Percentiles rank a stretch among this genome's conserved stretches.
Evolutionary conservation across 1,140 invertebrate species (phyloP).

Genomic region (Drosophila saltans): DNA sequence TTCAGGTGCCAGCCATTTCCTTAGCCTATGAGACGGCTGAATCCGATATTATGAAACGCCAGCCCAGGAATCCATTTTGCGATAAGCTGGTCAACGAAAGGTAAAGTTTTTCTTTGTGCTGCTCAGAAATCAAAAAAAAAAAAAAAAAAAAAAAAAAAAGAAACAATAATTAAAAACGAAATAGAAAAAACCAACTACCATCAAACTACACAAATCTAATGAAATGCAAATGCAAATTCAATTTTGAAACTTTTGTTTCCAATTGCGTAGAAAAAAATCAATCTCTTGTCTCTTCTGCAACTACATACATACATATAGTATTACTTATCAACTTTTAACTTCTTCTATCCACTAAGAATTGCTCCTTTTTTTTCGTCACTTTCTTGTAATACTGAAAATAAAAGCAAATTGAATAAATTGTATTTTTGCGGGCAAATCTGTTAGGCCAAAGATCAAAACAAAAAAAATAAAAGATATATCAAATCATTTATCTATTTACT

Average conservation of each 20-base stretch:
- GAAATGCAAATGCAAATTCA: slow-evolving; percentile 45
- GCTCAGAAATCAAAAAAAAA: slow-evolving; percentile 39
- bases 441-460: slow-evolving; percentile 57
- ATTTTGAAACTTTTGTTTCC: slow-evolving; percentile 34
- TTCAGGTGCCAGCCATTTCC: slow-evolving; percentile 99
- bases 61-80: slow-evolving; percentile 97
- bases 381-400: not conserved
- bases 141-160: slow-evolving; percentile 36
- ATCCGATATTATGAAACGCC: slow-evolving; percentile 99
- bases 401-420: slow-evolving; percentile 55
- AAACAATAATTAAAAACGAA: slow-evolving; percentile 10
- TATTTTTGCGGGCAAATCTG: slow-evolving; percentile 35
- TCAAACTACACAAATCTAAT: slow-evolving; percentile 44
- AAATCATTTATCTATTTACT: slow-evolving; percentile 67
- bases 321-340: slow-evolving; percentile 12
- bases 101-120: slow-evolving; percentile 86
- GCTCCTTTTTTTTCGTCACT: slow-evolving; percentile 43
- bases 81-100: slow-evolving; percentile 99
- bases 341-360: slow-evolving; percentile 36
- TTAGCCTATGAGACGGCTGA: slow-evolving; percentile 99
- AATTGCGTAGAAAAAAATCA: slow-evolving; percentile 2
- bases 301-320: not conserved
- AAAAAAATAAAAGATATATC: slow-evolving; percentile 48
- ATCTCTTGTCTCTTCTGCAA: slow-evolving; percentile 8
- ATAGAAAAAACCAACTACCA: slow-evolving; percentile 35